phyloP scores from a whole-genome alignment of 2,113 vertebrate species.

The Spheniscus mendiculus region DNA sequence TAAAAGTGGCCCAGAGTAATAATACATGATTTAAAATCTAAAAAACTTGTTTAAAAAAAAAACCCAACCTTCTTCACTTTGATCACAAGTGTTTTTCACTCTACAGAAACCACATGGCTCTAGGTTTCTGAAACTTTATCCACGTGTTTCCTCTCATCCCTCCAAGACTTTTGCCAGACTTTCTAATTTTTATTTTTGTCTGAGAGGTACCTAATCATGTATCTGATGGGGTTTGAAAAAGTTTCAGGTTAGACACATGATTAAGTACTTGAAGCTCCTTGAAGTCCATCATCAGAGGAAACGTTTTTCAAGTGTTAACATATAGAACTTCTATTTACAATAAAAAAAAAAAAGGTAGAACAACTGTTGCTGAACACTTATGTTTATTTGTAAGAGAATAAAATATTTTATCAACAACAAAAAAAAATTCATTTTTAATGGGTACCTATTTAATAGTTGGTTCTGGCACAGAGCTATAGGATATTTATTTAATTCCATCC shows the following conservation, averaged over 20 bases:
- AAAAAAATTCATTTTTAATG: neutral
- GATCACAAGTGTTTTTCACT: neutral
- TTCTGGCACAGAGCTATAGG: neutral
- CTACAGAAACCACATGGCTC: slow-evolving; percentile 24
- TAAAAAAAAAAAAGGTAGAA: neutral
- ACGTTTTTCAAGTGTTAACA: neutral
- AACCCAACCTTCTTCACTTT: neutral
- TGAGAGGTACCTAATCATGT: neutral
- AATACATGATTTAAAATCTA: neutral
- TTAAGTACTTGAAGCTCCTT: neutral
- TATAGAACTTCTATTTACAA: neutral
- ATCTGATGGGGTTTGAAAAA: neutral
- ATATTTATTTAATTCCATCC: neutral
- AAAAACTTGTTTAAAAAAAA: neutral
- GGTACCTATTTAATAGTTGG: neutral
- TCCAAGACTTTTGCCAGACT: neutral
- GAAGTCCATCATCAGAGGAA: neutral
- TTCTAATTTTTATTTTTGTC: neutral
- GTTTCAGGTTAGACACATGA: neutral
- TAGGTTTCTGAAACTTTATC: slow-evolving; percentile 40
- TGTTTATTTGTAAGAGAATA: neutral
- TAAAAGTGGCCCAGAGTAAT: neutral
- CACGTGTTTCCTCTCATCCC: neutral
- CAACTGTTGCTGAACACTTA: neutral
- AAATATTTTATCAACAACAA: neutral